Evolutionary conservation across 2,888 invertebrate genomes (phyloP).

Genomic region (Andricus curvator): DNA sequence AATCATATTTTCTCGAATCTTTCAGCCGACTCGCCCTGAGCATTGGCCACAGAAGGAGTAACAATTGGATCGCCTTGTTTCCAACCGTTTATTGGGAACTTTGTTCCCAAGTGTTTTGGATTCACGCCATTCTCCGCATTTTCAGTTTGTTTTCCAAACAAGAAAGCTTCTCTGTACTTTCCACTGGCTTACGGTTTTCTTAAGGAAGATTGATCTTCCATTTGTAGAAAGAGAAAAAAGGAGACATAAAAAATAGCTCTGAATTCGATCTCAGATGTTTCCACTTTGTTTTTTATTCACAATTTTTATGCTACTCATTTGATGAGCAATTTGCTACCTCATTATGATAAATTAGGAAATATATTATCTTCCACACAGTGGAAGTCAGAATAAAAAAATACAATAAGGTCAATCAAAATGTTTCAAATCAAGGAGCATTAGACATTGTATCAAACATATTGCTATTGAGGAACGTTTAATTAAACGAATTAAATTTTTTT

Average conservation of each 20-base stretch:
- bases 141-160: conserved; percentile 4
- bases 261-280: too few species aligned
- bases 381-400: too few species aligned
- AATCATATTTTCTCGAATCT: conserved; percentile 40
- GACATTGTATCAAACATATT: too few species aligned
- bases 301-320: too few species aligned
- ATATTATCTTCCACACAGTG: too few species aligned
- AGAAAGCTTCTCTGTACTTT: neutral
- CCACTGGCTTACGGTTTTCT: neutral
- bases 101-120: conserved; percentile 48
- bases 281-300: too few species aligned
- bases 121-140: neutral
- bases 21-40: conserved; percentile 40
- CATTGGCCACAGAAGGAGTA: conserved; percentile 45
- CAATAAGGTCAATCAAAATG: too few species aligned
- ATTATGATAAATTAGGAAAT: too few species aligned
- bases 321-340: too few species aligned
- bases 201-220: neutral
- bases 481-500: too few species aligned
- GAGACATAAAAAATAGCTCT: neutral
- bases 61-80: conserved; percentile 51
- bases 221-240: neutral
- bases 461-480: too few species aligned
- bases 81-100: conserved; percentile 49
- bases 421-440: too few species aligned